Percentiles rank a stretch among this genome's conserved stretches.
Evolutionary conservation across 2,888 invertebrate genomes (phyloP).

Genomic region (Amphipoea oculea): DNA sequence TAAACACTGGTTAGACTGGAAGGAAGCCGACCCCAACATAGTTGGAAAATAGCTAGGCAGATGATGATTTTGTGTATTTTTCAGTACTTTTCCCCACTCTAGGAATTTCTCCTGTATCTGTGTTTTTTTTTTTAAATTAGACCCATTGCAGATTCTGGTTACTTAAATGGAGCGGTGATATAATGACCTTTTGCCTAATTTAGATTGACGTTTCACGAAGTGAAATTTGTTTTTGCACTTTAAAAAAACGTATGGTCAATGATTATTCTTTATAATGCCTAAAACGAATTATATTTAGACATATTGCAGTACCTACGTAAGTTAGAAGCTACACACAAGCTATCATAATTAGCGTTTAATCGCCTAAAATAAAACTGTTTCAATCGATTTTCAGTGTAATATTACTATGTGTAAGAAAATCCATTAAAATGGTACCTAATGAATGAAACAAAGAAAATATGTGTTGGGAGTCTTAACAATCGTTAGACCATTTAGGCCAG

Average conservation of each 20-base stretch:
- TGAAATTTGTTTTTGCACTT: slow-evolving; percentile 2
- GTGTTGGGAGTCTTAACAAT: not conserved
- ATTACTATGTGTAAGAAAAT: not conserved
- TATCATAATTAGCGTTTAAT: not conserved
- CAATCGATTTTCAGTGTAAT: not conserved
- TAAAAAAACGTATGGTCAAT: not conserved
- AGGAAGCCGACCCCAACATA: not conserved
- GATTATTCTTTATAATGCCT: not conserved
- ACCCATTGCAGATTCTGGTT: not conserved
- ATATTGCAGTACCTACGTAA: not conserved
- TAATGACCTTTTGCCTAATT: not conserved
- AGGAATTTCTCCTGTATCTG: not conserved
- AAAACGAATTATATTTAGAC: not conserved
- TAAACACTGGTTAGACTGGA: not conserved
- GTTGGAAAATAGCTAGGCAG: not conserved
- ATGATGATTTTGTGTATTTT: not conserved
- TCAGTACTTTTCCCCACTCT: not conserved
- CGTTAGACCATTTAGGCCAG: not conserved
- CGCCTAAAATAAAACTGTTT: not conserved
- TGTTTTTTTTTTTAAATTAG: not conserved
- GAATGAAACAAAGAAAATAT: not conserved
- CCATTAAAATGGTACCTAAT: not conserved
- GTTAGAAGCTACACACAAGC: not conserved
- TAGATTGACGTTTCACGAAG: not conserved
- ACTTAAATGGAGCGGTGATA: not conserved